Evolutionary conservation across 1,140 invertebrate genomes (phyloP).

Genomic region (Rhizoglyphus robini): DNA sequence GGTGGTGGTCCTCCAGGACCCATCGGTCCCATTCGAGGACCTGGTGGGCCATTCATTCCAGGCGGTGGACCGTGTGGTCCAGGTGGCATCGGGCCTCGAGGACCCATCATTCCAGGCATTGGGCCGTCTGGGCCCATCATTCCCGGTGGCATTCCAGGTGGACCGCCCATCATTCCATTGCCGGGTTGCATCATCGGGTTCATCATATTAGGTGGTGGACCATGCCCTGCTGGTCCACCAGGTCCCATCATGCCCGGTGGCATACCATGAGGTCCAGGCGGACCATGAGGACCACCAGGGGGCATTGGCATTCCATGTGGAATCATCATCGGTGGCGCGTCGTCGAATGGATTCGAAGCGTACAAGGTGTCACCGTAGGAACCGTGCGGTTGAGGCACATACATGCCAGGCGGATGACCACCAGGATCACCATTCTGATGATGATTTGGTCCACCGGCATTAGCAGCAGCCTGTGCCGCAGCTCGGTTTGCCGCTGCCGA

Average conservation of each 20-base stretch:
- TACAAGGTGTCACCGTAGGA: constrained; percentile 82
- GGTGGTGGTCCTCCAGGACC: not conserved
- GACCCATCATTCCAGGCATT: not conserved
- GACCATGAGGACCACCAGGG: constrained; percentile 32
- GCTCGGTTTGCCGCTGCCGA: not conserved
- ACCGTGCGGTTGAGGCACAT: constrained; percentile 28
- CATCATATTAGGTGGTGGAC: no score
- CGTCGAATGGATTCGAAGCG: constrained; percentile 88
- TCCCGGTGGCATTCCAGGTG: constrained; percentile 39
- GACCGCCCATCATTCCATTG: constrained; percentile 18
- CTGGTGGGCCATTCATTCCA: not conserved
- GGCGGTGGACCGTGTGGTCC: constrained; percentile 15
- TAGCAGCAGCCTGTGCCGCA: not conserved
- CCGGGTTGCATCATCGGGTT: not conserved
- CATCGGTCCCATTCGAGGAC: no score
- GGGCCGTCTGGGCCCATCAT: constrained; percentile 25
- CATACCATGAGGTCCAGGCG: not conserved
- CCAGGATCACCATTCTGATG: not conserved
- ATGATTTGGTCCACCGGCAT: not conserved
- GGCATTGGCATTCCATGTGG: constrained; percentile 39
- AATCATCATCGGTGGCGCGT: constrained; percentile 50
- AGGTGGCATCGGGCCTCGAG: not conserved
- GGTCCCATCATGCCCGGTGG: not conserved
- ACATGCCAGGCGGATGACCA: not conserved
- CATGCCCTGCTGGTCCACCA: not conserved